Conservation (phyloP, 2,797 vertebrate species). For the Tenualosa thibaudeaui region DNA sequence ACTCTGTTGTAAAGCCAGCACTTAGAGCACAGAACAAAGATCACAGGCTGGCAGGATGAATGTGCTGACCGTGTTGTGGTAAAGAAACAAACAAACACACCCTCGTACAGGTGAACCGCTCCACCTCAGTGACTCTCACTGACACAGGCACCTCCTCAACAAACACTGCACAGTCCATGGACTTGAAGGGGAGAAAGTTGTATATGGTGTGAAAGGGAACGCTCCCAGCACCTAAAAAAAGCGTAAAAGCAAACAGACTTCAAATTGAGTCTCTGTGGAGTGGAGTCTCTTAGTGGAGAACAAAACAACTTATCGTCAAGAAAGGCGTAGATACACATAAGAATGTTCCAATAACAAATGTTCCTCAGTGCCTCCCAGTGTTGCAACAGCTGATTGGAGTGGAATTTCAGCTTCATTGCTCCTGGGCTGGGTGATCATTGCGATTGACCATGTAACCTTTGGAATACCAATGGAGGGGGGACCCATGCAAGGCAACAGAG, state of each 20-base stretch:
- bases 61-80: background rate
- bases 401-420: slow-evolving; percentile 38
- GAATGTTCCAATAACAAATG: background rate
- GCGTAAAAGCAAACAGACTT: background rate
- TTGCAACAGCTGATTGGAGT: slow-evolving; percentile 33
- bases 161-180: slow-evolving; percentile 58
- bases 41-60: background rate
- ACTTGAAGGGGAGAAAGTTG: slow-evolving; percentile 56
- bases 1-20: too few species aligned
- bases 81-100: slow-evolving; percentile 28
- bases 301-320: background rate
- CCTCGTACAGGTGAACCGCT: slow-evolving; percentile 60
- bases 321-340: background rate
- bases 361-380: slow-evolving; percentile 31
- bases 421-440: slow-evolving; percentile 32
- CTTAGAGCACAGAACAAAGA: background rate
- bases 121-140: slow-evolving; percentile 61
- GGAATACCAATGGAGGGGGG: slow-evolving; percentile 43
- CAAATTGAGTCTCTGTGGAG: background rate
- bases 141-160: slow-evolving; percentile 62
- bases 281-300: background rate
- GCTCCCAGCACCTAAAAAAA: slow-evolving; percentile 45
- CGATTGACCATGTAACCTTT: slow-evolving; percentile 50
- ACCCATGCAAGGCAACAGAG: slow-evolving; percentile 47
- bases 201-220: slow-evolving; percentile 49